phyloP scores from a whole-genome alignment of 2,113 vertebrate genomes.

The Probosciger aterrimus region DNA sequence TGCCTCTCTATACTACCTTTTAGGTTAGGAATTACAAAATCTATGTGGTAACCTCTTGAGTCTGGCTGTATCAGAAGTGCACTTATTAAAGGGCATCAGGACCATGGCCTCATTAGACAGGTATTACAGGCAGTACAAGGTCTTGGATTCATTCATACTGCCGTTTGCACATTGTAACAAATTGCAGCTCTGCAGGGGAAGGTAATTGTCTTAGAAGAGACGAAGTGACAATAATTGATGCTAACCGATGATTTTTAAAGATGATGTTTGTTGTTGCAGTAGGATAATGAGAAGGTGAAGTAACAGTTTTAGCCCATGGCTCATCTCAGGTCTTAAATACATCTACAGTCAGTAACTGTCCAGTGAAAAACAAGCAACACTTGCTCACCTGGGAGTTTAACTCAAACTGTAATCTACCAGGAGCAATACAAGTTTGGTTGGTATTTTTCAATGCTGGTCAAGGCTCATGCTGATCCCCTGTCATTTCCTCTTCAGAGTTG shows the following conservation, averaged over 20 bases:
- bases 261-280: neutral
- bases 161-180: neutral
- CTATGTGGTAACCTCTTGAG: neutral
- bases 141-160: neutral
- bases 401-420: neutral
- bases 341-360: neutral
- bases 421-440: neutral
- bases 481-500: neutral
- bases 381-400: neutral
- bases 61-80: neutral
- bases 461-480: neutral
- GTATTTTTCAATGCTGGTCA: neutral
- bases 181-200: neutral
- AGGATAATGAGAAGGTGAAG: neutral
- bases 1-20: neutral
- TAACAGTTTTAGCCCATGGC: neutral
- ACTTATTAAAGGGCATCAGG: neutral
- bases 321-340: neutral
- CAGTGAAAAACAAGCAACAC: neutral
- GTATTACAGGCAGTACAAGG: neutral
- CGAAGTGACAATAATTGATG: neutral
- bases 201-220: neutral
- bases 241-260: neutral
- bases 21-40: neutral
- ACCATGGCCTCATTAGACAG: neutral